phyloP scores from a whole-genome alignment of 2,113 vertebrate species.

The Crotalus helleri region DNA sequence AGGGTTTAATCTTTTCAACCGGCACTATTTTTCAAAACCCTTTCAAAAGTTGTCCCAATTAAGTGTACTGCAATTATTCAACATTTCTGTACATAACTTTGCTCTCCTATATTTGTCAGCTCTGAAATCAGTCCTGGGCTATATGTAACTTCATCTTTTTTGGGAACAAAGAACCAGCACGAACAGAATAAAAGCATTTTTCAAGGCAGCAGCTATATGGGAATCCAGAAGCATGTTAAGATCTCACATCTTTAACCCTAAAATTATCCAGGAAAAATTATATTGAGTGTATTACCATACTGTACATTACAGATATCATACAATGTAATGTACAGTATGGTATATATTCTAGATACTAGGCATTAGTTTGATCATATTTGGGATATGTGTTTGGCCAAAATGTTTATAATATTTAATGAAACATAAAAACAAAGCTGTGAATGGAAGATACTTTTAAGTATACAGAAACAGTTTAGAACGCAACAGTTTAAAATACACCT shows the following conservation, averaged over 20 bases:
- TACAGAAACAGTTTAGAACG: not conserved
- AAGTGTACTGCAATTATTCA: not conserved
- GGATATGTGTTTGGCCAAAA: not conserved
- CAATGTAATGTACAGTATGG: not conserved
- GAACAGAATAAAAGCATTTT: not conserved
- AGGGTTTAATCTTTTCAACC: not conserved
- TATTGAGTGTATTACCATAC: not conserved
- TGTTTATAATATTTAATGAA: not conserved
- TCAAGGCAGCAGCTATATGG: not conserved
- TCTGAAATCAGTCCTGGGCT: not conserved
- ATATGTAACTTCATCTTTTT: not conserved
- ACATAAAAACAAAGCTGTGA: not conserved
- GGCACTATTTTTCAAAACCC: not conserved
- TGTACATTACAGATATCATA: not conserved
- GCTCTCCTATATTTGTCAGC: not conserved
- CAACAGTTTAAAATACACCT: not conserved
- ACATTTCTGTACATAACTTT: not conserved
- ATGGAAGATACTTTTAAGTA: not conserved
- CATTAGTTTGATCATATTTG: not conserved
- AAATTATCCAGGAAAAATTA: not conserved
- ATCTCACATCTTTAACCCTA: not conserved
- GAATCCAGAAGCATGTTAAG: not conserved
- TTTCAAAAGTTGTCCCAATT: not conserved
- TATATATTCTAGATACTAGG: not conserved
- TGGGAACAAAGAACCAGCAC: not conserved